These are phyloP conservation scores for Coreius guichenoti DNA, from an alignment of 2,797 vertebrate genomes.

Conservation along the genomic window DNA sequence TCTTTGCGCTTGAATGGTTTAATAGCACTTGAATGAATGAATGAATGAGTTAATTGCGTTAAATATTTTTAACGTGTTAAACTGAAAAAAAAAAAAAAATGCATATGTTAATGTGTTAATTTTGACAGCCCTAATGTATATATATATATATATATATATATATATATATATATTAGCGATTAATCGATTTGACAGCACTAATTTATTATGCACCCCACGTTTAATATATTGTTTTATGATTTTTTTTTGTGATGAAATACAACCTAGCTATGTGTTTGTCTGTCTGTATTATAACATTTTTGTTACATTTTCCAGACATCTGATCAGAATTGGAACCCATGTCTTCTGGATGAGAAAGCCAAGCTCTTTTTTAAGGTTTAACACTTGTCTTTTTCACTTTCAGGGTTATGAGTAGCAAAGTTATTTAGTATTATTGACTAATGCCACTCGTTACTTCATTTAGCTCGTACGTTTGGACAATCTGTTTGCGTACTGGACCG, in stretches of 20 bases:
- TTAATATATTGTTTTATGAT: neutral
- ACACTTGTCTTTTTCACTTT: neutral
- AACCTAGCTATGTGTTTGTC: neutral
- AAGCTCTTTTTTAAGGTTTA: conserved; percentile 94
- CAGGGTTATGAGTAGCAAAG: neutral
- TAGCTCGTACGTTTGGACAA: conserved; percentile 93
- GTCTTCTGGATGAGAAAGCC: conserved; percentile 90
- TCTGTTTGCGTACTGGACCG: conserved; percentile 98
- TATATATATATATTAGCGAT: too few species aligned
- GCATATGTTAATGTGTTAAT: too few species aligned
- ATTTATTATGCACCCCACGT: too few species aligned
- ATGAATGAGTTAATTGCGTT: too few species aligned
- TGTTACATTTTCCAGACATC: conserved; percentile 81
- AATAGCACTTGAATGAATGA: too few species aligned
- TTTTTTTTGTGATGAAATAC: neutral
- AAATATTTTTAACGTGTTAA: too few species aligned
- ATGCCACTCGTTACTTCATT: neutral
- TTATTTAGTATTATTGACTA: neutral
- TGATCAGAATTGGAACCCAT: conserved; percentile 93
- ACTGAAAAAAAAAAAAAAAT: too few species aligned
- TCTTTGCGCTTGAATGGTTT: too few species aligned
- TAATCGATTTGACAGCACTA: neutral
- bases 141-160: too few species aligned
- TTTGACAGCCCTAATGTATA: too few species aligned
- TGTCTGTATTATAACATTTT: conserved; percentile 7